Evolutionary conservation across 2,113 vertebrate species (phyloP).

Genomic region (Rhinolophus sinicus): DNA sequence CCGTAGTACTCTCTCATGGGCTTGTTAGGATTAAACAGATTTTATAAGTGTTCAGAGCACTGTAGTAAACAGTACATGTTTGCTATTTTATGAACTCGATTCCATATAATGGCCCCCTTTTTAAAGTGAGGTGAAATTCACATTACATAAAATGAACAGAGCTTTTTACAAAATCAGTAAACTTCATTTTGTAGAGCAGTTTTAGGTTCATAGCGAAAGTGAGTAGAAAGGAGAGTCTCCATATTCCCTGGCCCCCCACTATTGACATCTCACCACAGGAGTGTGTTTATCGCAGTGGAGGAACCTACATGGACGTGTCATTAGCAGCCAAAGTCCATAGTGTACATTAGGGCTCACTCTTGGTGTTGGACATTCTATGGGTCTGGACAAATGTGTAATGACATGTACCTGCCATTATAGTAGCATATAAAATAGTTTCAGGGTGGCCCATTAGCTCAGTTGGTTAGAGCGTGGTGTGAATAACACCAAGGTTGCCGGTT

Average conservation of each 20-base stretch:
- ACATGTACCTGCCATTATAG: fast-evolving
- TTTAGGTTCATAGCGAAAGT: not conserved
- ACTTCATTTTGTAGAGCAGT: not conserved
- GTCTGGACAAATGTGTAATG: not conserved
- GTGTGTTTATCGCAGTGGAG: fast-evolving
- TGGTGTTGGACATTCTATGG: fast-evolving
- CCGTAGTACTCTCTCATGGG: not conserved
- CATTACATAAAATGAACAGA: not conserved
- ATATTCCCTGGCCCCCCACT: fast-evolving
- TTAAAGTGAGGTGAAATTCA: not conserved
- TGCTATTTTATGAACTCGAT: not conserved
- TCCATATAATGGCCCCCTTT: not conserved
- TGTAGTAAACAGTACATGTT: not conserved
- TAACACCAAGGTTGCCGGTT: too few species aligned
- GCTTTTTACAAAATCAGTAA: not conserved
- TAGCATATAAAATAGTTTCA: fast-evolving
- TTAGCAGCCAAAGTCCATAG: not conserved
- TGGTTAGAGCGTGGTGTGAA: too few species aligned
- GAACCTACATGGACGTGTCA: fast-evolving
- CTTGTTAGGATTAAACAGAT: not conserved
- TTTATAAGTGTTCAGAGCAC: not conserved
- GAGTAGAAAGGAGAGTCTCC: not conserved
- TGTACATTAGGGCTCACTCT: not conserved
- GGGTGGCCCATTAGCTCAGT: too few species aligned
- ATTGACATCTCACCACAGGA: fast-evolving